Evolutionary conservation across 2,113 vertebrate genomes (phyloP).

Genomic region (Hymenochirus boettgeri): DNA sequence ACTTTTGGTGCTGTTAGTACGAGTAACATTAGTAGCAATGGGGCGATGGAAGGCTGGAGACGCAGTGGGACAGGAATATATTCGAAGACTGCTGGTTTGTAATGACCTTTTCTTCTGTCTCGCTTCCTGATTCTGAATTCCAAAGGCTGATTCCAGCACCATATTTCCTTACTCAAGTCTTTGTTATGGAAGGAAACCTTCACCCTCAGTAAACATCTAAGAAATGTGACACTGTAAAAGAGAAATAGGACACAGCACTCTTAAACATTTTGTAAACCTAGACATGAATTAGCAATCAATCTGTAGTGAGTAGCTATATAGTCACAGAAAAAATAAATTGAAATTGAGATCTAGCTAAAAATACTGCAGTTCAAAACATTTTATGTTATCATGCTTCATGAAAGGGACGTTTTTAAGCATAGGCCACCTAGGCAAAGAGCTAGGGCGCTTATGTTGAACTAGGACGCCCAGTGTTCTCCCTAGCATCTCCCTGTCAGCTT

Average conservation of each 20-base stretch:
- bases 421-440: too few species aligned
- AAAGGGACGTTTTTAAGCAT: too few species aligned
- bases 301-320: background rate
- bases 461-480: too few species aligned
- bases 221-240: background rate
- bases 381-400: too few species aligned
- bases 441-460: too few species aligned
- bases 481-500: too few species aligned
- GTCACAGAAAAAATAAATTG: too few species aligned
- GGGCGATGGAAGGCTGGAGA: background rate
- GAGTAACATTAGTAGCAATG: background rate
- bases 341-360: too few species aligned
- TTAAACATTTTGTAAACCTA: too few species aligned
- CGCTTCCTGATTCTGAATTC: constrained; percentile 21
- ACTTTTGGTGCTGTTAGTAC: background rate
- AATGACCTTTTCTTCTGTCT: constrained; percentile 45
- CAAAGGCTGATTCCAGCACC: constrained; percentile 19
- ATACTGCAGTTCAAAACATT: too few species aligned
- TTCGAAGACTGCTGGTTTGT: constrained; percentile 50
- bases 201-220: background rate
- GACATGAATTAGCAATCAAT: too few species aligned
- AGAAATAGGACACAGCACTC: too few species aligned
- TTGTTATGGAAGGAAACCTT: background rate
- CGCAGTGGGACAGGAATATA: constrained; percentile 37
- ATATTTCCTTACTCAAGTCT: background rate